These are phyloP conservation scores for Drosophila novamexicana DNA, from an alignment of 1,140 invertebrate genomes.

Conservation along the genomic window DNA sequence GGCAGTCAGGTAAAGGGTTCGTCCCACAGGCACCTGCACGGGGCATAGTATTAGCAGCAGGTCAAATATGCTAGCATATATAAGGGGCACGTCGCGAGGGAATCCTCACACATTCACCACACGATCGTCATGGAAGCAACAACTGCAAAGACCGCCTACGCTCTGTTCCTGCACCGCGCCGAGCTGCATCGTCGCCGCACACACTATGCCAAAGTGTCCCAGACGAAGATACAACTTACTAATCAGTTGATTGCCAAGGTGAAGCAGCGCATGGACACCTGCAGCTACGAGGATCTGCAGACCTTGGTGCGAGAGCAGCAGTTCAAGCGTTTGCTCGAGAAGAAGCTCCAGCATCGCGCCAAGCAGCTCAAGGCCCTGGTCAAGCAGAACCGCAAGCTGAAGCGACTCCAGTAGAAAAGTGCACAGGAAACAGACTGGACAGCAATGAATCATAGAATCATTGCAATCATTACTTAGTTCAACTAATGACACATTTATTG, in stretches of 20 bases:
- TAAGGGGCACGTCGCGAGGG: not conserved
- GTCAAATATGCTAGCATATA: slow-evolving; percentile 38
- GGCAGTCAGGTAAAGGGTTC: slow-evolving; percentile 21
- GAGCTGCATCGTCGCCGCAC: slow-evolving; percentile 56
- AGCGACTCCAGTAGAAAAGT: slow-evolving; percentile 5
- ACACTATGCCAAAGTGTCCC: slow-evolving; percentile 43
- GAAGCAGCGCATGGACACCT: slow-evolving; percentile 47
- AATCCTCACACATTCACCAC: slow-evolving; percentile 36
- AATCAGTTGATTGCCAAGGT: slow-evolving; percentile 48
- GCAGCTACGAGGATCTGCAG: slow-evolving; percentile 63
- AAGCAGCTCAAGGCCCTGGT: slow-evolving; percentile 50
- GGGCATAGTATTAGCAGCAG: not conserved
- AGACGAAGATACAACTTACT: slow-evolving; percentile 61
- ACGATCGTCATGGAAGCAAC: slow-evolving; percentile 51
- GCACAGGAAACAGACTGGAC: not conserved
- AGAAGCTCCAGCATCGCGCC: slow-evolving; percentile 50
- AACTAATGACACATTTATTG: slow-evolving; percentile 37
- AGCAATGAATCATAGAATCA: not conserved
- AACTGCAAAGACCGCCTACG: slow-evolving; percentile 48
- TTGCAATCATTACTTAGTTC: slow-evolving; percentile 11
- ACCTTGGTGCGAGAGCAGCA: slow-evolving; percentile 53
- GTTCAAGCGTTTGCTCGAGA: slow-evolving; percentile 52
- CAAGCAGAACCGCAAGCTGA: slow-evolving; percentile 14
- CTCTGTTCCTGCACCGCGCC: slow-evolving; percentile 64
- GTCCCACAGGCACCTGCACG: slow-evolving; percentile 10